Percentiles rank a stretch among this genome's conserved stretches.
Conservation (phyloP, 1,140 invertebrate genomes). For the Maniola jurtina region DNA sequence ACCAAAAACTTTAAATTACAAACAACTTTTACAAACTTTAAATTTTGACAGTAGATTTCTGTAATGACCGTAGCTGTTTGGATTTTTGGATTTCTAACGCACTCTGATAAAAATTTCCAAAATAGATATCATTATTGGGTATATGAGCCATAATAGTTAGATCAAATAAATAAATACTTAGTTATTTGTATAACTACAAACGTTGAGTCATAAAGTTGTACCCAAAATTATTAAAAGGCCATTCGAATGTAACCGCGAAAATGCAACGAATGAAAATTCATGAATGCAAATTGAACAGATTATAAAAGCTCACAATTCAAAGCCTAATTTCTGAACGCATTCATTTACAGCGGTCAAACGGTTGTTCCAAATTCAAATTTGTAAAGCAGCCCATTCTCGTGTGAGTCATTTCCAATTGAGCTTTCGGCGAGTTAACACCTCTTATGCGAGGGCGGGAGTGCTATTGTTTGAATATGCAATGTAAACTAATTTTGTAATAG, state of each 20-base stretch:
- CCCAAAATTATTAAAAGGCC: neutral
- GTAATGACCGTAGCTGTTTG: too few species aligned
- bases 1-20: too few species aligned
- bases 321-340: constrained; percentile 29
- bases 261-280: constrained; percentile 24
- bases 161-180: too few species aligned
- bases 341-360: constrained; percentile 16
- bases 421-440: constrained; percentile 17
- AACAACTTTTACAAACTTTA: too few species aligned
- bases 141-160: too few species aligned
- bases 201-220: neutral
- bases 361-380: constrained; percentile 30
- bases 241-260: constrained; percentile 2
- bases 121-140: too few species aligned
- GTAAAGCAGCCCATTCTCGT: constrained; percentile 19
- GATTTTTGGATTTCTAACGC: too few species aligned
- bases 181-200: too few species aligned
- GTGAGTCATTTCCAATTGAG: constrained; percentile 20
- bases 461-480: constrained; percentile 20
- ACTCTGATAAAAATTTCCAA: too few species aligned
- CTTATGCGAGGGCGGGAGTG: constrained; percentile 3
- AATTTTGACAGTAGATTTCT: too few species aligned
- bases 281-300: constrained; percentile 27
- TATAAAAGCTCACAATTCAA: constrained; percentile 25
- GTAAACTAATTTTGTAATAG: constrained; percentile 17